These are phyloP conservation scores for Taeniopygia guttata DNA, from an alignment of 2,797 vertebrate genomes.

Conservation along the genomic window DNA sequence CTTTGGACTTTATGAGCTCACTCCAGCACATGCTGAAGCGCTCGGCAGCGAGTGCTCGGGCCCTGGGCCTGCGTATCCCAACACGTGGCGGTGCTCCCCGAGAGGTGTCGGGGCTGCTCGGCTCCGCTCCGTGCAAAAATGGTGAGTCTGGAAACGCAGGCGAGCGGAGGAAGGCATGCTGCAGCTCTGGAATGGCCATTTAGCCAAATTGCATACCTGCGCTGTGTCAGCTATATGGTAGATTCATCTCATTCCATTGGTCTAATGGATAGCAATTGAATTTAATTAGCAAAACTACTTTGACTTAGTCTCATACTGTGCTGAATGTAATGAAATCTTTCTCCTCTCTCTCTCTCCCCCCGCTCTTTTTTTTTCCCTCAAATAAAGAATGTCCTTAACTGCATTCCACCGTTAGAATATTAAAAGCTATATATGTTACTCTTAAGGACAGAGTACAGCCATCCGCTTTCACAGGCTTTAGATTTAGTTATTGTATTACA, in stretches of 20 bases:
- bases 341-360: slow-evolving; percentile 27
- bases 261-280: slow-evolving; percentile 97
- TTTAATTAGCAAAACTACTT: slow-evolving; percentile 98
- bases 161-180: slow-evolving; percentile 74
- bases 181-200: slow-evolving; percentile 84
- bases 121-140: slow-evolving; percentile 33
- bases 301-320: slow-evolving; percentile 81
- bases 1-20: background rate
- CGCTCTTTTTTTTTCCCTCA: background rate
- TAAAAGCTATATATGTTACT: slow-evolving; percentile 73
- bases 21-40: background rate
- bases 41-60: background rate
- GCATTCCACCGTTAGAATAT: slow-evolving; percentile 74
- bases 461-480: slow-evolving; percentile 71
- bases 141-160: slow-evolving; percentile 71
- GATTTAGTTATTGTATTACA: slow-evolving; percentile 76
- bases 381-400: slow-evolving; percentile 77
- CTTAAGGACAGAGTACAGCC: slow-evolving; percentile 70
- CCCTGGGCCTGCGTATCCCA: background rate
- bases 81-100: slow-evolving; percentile 42
- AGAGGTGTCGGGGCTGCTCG: slow-evolving; percentile 18
- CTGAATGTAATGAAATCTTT: slow-evolving; percentile 82
- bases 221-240: slow-evolving; percentile 91
- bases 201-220: slow-evolving; percentile 92
- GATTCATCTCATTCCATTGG: slow-evolving; percentile 89